Conservation (phyloP, 2,888 invertebrate species). For the Cheilosia soror region DNA sequence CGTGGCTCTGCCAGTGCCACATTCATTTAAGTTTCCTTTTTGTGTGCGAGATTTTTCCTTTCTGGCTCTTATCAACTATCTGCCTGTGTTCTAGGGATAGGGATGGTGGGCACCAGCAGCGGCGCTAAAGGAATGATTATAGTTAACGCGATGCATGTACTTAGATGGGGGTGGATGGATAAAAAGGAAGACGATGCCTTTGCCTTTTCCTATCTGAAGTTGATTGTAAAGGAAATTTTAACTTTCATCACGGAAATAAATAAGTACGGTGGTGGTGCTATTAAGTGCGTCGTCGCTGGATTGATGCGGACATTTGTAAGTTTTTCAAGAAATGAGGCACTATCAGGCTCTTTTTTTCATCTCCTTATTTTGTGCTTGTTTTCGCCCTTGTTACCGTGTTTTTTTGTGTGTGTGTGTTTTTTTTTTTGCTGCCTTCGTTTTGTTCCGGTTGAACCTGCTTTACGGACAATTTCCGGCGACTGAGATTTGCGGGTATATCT, state of each 20-base stretch:
- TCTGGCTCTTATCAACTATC: constrained; percentile 63
- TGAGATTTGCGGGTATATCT: constrained; percentile 50
- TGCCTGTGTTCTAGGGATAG: constrained; percentile 16
- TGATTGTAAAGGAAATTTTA: constrained; percentile 75
- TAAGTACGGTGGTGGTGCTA: constrained; percentile 66
- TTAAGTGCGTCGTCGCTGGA: constrained; percentile 67
- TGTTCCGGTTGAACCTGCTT: constrained; percentile 55
- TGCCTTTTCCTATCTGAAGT: constrained; percentile 54
- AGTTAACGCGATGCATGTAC: constrained; percentile 64
- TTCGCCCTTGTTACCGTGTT: constrained; percentile 38
- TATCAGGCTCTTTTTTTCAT: constrained; percentile 43
- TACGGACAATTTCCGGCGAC: constrained; percentile 67
- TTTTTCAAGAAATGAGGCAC: constrained; percentile 53
- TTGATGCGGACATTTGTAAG: constrained; percentile 67
- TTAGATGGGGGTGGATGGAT: constrained; percentile 8
- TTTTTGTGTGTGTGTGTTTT: constrained; percentile 1
- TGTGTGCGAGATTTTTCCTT: constrained; percentile 46
- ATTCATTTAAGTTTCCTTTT: constrained; percentile 67
- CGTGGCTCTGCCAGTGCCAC: constrained; percentile 23
- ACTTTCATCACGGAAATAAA: constrained; percentile 75
- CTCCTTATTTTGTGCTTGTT: constrained; percentile 29
- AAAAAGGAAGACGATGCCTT: constrained; percentile 35
- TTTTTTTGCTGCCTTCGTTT: constrained; percentile 14
- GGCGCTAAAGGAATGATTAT: constrained; percentile 51
- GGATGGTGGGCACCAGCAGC: constrained; percentile 4